Percentiles rank a stretch among this genome's conserved stretches.
These are phyloP conservation scores for Phyllotreta striolata DNA, from an alignment of 2,888 invertebrate species.

Conservation along the genomic window DNA sequence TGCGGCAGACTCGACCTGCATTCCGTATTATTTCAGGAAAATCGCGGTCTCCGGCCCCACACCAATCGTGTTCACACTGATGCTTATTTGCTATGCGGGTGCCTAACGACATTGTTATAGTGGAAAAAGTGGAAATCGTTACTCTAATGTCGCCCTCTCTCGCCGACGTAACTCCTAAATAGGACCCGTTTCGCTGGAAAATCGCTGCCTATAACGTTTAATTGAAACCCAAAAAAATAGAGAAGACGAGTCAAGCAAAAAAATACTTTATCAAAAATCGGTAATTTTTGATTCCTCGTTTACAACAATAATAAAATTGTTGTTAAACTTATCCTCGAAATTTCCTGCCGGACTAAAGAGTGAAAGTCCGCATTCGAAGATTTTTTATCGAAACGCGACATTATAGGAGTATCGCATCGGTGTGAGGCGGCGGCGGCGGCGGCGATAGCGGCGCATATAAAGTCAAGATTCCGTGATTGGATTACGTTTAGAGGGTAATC, in stretches of 20 bases:
- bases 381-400: conserved; percentile 2
- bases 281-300: no score
- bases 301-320: no score
- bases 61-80: conserved; percentile 49
- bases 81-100: conserved; percentile 54
- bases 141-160: conserved; percentile 38
- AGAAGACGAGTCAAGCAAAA: neutral
- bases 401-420: conserved; percentile 1
- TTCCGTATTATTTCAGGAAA: conserved; percentile 51
- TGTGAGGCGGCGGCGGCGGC: conserved; percentile 17
- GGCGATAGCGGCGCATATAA: conserved; percentile 25
- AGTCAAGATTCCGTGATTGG: conserved; percentile 65
- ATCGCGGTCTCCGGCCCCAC: conserved; percentile 44
- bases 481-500: conserved; percentile 69
- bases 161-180: conserved; percentile 36
- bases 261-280: no score
- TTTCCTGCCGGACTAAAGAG: neutral
- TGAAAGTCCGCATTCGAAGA: conserved; percentile 1
- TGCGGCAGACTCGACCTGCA: conserved; percentile 50
- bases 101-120: conserved; percentile 55
- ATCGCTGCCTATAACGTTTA: conserved; percentile 23
- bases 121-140: conserved; percentile 44
- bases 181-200: conserved; percentile 30
- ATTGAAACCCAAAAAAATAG: conserved; percentile 20
- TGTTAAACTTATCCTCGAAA: neutral